Conservation (phyloP, 2,888 invertebrate species). For the Ormyrus pomaceus region DNA sequence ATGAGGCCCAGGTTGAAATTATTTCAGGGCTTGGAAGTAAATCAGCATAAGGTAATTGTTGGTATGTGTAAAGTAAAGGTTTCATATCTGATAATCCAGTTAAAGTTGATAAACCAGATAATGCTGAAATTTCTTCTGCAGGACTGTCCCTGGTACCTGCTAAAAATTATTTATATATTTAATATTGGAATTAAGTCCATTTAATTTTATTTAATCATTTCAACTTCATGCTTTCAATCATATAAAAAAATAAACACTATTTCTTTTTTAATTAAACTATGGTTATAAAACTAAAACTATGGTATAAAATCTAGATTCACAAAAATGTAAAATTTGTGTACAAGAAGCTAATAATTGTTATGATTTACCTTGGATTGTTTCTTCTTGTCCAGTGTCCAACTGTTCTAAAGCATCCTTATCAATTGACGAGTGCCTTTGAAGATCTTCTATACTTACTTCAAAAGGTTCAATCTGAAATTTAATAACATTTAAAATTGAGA, state of each 20-base stretch:
- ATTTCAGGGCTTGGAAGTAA: conserved; percentile 74
- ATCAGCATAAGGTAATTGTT: conserved; percentile 75
- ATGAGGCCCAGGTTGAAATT: conserved; percentile 75
- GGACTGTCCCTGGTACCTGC: conserved; percentile 71
- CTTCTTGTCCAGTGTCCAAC: conserved; percentile 66
- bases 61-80: conserved; percentile 73
- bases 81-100: conserved; percentile 70
- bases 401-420: conserved; percentile 65
- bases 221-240: background rate
- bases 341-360: conserved; percentile 60
- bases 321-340: conserved; percentile 29
- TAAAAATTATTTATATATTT: conserved; percentile 45
- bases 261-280: background rate
- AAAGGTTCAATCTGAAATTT: conserved; percentile 64
- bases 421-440: conserved; percentile 61
- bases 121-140: conserved; percentile 71
- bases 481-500: conserved; percentile 9
- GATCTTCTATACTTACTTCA: conserved; percentile 66
- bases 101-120: conserved; percentile 69
- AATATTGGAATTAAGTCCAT: no score
- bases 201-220: no score
- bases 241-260: background rate
- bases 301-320: no score
- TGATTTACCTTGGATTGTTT: conserved; percentile 67
- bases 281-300: background rate